Evolutionary conservation across 1,140 invertebrate species (phyloP), one percentile per base, ranked within the genome.

Genomic region (Euura lappo): DNA sequence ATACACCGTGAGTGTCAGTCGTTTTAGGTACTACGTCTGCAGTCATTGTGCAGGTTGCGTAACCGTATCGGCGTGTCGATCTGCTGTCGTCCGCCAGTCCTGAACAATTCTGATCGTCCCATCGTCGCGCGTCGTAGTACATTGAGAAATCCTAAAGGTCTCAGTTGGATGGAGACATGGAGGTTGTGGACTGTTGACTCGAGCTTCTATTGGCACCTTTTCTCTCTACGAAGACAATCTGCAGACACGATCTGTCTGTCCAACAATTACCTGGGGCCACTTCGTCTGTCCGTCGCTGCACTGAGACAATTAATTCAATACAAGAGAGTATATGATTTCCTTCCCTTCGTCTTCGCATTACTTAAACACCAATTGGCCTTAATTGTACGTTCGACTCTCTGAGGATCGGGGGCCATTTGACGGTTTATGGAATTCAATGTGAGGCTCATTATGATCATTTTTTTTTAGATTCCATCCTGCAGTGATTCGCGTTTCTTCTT

Each of bases 171-270:
- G 28, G 28, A 28, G 28, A 28, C 28, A 1, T 28, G 28, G 28
- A 28, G 28, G 0, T 28, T 28, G 28, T 28, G 28, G 28, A 28
- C 28, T 28, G 28, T 28, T 28, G 28, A 8, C 13, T 60, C 51
- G 13, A 28, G 28, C 51, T 60, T 0, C 51, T n/a, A 60, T n/a
- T 60, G 8, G 51, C 51, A 11, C 51, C 51, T 60, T 28, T 1
- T 28, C 28, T 28, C 28, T 28, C 28, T 28, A 28, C 28, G 13
- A 60, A 60, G 51, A 60, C 51, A 60, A 60, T 60, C 51, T 60
- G 51, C 13, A 60, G 51, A 60, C 51, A 60, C 51, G 51, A 60
- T 60, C 51, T 60, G 51, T 60, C 8, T 60, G 51, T 60, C 51
- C 51, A 60, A 60, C 51, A 60, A 60, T 60, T 60, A 60, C 51